A percentile compares a stretch with the other conserved stretches of the same genome.
phyloP scores from a whole-genome alignment of 2,888 invertebrate genomes.

The Drosophila koepferae region DNA sequence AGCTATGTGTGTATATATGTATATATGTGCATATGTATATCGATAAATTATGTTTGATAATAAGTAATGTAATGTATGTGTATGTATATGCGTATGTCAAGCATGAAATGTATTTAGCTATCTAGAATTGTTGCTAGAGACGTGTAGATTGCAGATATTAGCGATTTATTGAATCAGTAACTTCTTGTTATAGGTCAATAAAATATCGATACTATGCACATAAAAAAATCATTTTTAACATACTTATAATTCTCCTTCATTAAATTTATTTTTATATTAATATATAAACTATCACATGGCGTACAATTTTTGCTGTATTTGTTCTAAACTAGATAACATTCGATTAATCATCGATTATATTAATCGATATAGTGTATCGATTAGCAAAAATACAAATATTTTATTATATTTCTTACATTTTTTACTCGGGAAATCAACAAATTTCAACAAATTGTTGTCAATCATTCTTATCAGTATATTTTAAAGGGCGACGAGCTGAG shows the following conservation, averaged over 20 bases:
- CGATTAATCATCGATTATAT: not conserved
- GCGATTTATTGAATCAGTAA: not conserved
- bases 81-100: not conserved
- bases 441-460: too few relatives aligned
- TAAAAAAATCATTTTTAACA: too few relatives aligned
- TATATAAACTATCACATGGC: too few relatives aligned
- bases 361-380: not conserved
- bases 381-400: too few relatives aligned
- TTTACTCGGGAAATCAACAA: too few relatives aligned
- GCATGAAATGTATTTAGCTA: not conserved
- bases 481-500: too few relatives aligned
- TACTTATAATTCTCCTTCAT: not conserved
- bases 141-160: not conserved
- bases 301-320: too few relatives aligned
- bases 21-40: not conserved
- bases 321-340: too few relatives aligned
- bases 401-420: too few relatives aligned
- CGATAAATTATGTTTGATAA: not conserved
- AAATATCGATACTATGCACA: not conserved
- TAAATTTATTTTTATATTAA: too few relatives aligned
- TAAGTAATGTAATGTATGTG: not conserved
- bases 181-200: not conserved
- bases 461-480: too few relatives aligned
- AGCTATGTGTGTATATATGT: not conserved
- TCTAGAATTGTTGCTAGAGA: not conserved